Conservation (phyloP, 2,113 vertebrate genomes). For the Paralichthys olivaceus region DNA sequence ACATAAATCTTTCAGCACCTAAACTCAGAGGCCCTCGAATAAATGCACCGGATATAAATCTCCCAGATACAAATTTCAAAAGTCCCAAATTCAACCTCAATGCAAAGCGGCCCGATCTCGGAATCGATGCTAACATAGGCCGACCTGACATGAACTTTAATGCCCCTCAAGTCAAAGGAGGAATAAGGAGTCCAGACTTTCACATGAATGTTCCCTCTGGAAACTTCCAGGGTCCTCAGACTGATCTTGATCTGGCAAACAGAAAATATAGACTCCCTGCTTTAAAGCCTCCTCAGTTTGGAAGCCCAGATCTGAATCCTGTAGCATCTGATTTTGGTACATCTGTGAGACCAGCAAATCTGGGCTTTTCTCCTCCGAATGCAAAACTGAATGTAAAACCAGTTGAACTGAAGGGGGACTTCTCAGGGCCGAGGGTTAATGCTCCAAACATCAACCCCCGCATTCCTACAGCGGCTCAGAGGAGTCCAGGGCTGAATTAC, state of each 20-base stretch:
- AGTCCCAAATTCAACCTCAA: slow-evolving; percentile 42
- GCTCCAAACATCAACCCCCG: slow-evolving; percentile 34
- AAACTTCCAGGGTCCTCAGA: slow-evolving; percentile 40
- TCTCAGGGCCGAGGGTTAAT: slow-evolving; percentile 34
- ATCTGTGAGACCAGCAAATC: not conserved
- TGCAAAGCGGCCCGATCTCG: slow-evolving; percentile 39
- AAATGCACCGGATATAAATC: slow-evolving; percentile 29
- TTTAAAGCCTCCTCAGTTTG: slow-evolving; percentile 31
- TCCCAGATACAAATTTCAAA: slow-evolving; percentile 58
- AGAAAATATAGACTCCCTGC: too few relatives aligned
- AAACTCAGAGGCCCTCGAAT: slow-evolving; percentile 43
- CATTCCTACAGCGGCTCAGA: slow-evolving; percentile 32
- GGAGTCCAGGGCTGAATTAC: slow-evolving; percentile 33
- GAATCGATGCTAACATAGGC: slow-evolving; percentile 33
- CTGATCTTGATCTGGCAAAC: slow-evolving; percentile 9
- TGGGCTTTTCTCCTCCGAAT: slow-evolving; percentile 13
- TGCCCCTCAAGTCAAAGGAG: slow-evolving; percentile 49
- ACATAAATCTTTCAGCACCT: slow-evolving; percentile 44
- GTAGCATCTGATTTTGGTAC: too few relatives aligned
- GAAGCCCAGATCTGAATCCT: slow-evolving; percentile 5
- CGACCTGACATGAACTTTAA: slow-evolving; percentile 40
- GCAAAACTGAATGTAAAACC: slow-evolving; percentile 48
- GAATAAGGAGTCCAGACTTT: slow-evolving; percentile 36
- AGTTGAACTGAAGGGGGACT: slow-evolving; percentile 31
- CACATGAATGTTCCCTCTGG: slow-evolving; percentile 45